Conservation (phyloP, 2,113 vertebrate species). For the Bettongia penicillata region DNA sequence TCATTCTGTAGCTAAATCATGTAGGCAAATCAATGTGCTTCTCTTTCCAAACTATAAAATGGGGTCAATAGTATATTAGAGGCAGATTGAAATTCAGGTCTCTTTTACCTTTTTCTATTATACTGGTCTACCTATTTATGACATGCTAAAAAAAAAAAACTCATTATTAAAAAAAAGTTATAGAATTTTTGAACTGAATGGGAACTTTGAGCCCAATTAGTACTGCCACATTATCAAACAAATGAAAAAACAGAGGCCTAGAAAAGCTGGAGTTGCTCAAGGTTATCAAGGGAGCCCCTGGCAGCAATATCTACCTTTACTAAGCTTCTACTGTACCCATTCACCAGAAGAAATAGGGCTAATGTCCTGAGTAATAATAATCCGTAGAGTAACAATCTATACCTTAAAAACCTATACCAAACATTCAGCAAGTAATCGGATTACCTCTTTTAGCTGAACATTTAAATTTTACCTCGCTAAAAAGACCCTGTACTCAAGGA, state of each 20-base stretch:
- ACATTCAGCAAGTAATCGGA: neutral
- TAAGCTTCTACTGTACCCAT: neutral
- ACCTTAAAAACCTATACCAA: neutral
- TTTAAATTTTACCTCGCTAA: neutral
- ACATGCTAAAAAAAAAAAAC: neutral
- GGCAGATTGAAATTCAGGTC: neutral
- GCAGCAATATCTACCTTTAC: neutral
- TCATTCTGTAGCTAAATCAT: neutral
- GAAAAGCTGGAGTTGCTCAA: neutral
- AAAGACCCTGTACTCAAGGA: neutral
- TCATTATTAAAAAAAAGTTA: neutral
- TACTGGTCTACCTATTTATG: neutral
- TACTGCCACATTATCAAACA: neutral
- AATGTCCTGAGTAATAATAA: neutral
- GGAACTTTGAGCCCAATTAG: neutral
- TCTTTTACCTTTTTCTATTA: neutral
- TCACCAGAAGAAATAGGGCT: neutral
- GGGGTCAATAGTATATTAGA: neutral
- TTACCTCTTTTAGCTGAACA: neutral
- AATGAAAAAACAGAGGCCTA: neutral
- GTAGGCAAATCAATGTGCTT: too few species aligned
- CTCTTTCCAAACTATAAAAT: too few species aligned
- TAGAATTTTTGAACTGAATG: neutral
- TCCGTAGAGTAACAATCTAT: neutral
- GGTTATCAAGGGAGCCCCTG: neutral